Conservation (phyloP, 2,113 vertebrate species). For the Corythaeola cristata region DNA sequence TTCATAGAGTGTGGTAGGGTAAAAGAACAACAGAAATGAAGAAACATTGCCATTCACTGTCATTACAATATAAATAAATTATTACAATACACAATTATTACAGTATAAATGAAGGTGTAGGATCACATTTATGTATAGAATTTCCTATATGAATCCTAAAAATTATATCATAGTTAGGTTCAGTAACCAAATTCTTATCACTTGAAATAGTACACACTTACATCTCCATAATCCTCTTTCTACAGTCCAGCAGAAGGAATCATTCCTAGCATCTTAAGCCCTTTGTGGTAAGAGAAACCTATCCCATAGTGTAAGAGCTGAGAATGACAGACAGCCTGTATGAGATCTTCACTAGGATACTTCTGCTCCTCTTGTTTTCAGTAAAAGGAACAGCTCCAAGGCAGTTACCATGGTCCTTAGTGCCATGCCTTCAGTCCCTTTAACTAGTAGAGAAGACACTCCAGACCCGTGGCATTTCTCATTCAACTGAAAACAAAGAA, state of each 20-base stretch:
- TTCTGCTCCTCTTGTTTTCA: neutral
- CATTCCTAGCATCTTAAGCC: neutral
- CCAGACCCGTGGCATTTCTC: neutral
- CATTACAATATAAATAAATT: neutral
- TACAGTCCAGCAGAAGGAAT: neutral
- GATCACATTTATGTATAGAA: neutral
- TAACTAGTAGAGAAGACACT: neutral
- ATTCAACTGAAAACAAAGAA: constrained; percentile 42
- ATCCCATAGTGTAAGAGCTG: neutral
- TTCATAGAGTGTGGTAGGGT: neutral
- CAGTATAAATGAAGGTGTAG: neutral
- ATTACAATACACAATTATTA: neutral
- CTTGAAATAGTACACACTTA: neutral
- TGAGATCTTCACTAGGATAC: neutral
- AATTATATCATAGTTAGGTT: neutral
- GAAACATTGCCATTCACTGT: neutral
- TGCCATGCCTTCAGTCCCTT: neutral
- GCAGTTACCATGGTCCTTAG: neutral
- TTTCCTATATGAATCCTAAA: neutral
- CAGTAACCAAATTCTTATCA: neutral
- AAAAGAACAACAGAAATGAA: neutral
- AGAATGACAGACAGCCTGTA: neutral
- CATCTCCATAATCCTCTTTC: neutral
- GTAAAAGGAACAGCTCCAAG: neutral
- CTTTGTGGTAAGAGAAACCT: neutral